A percentile compares a stretch with the other conserved stretches of the same genome.
Conservation (phyloP, 30 jellyfish, hydroid and myxozoan genomes). For the Pelagia noctiluca region DNA sequence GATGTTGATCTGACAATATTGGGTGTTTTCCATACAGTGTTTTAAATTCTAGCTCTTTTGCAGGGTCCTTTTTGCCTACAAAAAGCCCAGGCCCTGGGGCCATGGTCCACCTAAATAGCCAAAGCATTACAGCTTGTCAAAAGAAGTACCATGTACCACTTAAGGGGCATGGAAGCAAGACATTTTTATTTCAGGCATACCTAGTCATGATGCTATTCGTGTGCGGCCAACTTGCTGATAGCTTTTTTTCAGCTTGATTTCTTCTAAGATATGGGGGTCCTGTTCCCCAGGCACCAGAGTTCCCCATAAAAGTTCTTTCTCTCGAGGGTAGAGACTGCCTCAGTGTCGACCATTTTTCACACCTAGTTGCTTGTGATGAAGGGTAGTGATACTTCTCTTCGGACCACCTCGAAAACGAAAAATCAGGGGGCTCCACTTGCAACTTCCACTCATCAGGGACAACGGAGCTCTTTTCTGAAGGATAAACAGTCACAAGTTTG, state of each 20-base stretch:
- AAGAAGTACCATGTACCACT: too few relatives aligned
- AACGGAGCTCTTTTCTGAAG: slow-evolving; percentile 35
- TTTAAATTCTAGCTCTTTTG: too few relatives aligned
- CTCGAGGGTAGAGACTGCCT: slow-evolving; percentile 77
- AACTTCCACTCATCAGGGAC: slow-evolving; percentile 74
- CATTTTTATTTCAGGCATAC: too few relatives aligned
- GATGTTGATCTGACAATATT: too few relatives aligned
- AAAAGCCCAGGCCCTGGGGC: too few relatives aligned
- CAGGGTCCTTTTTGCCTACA: too few relatives aligned
- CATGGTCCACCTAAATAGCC: too few relatives aligned
- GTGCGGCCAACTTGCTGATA: slow-evolving; percentile 60
- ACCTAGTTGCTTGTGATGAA: slow-evolving; percentile 78
- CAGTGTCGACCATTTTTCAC: slow-evolving; percentile 91
- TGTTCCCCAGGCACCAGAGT: slow-evolving; percentile 69
- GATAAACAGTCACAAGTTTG: slow-evolving; percentile 52
- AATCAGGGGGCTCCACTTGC: slow-evolving; percentile 78
- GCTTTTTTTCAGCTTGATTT: background rate
- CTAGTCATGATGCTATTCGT: slow-evolving; percentile 85
- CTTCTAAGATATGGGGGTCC: slow-evolving; percentile 30
- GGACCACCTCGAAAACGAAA: slow-evolving; percentile 29
- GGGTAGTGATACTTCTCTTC: slow-evolving; percentile 33
- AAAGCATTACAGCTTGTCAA: too few relatives aligned
- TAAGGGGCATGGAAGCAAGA: too few relatives aligned
- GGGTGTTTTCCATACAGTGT: too few relatives aligned
- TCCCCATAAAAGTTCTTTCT: slow-evolving; percentile 11